Percentiles rank a stretch among this genome's conserved stretches.
Conservation (phyloP, 2,797 vertebrate species). For the Tolypeutes matacus region DNA sequence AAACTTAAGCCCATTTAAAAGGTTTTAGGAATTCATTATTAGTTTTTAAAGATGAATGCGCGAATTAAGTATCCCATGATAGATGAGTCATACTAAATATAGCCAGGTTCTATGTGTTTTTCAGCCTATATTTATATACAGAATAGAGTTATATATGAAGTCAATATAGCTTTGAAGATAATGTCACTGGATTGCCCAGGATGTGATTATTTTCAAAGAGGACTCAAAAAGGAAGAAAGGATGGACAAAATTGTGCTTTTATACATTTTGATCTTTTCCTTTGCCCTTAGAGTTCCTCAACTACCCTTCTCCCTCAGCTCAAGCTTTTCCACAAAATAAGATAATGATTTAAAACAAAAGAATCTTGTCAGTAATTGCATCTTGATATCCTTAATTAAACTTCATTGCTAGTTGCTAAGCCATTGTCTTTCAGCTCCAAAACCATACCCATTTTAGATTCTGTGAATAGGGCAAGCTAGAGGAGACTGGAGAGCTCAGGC, state of each 20-base stretch:
- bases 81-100: conserved; percentile 83
- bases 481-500: no score
- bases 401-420: conserved; percentile 43
- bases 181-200: conserved; percentile 75
- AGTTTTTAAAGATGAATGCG: conserved; percentile 87
- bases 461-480: neutral
- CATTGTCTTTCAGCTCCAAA: neutral
- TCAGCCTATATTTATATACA: conserved; percentile 55
- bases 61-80: conserved; percentile 81
- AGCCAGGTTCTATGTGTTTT: conserved; percentile 46
- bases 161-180: conserved; percentile 80
- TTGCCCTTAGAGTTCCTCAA: conserved; percentile 65
- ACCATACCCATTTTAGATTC: neutral
- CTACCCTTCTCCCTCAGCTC: neutral
- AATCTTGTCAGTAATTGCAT: conserved; percentile 66
- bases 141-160: neutral
- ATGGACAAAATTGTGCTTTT: conserved; percentile 79
- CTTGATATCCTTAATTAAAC: conserved; percentile 77
- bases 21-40: conserved; percentile 88
- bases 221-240: conserved; percentile 80
- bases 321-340: conserved; percentile 59
- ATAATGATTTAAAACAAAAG: conserved; percentile 45
- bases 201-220: conserved; percentile 72
- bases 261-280: conserved; percentile 80
- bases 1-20: conserved; percentile 88